Conservation (phyloP, 1,140 invertebrate genomes). For the Brachionus koreanus region DNA sequence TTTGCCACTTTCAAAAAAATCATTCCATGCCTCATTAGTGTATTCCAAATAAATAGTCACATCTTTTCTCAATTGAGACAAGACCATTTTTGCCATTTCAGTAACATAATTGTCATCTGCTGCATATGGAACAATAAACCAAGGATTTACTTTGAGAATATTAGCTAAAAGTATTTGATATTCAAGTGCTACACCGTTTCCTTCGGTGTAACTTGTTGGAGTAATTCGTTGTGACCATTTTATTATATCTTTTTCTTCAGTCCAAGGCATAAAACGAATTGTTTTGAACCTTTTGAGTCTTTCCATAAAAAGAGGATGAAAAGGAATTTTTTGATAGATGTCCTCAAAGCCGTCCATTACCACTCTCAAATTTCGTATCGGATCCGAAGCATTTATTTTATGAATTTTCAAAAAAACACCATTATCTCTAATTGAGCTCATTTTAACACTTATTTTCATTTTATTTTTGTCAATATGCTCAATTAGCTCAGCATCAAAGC, state of each 20-base stretch:
- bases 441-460: constrained; percentile 45
- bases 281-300: constrained; percentile 48
- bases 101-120: constrained; percentile 48
- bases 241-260: neutral
- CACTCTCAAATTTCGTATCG: constrained; percentile 49
- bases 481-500: constrained; percentile 42
- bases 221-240: constrained; percentile 11
- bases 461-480: constrained; percentile 48
- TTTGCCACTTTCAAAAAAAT: constrained; percentile 48
- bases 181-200: constrained; percentile 48
- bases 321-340: constrained; percentile 49
- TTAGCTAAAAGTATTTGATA: constrained; percentile 48
- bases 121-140: constrained; percentile 50
- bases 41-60: constrained; percentile 49
- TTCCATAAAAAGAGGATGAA: constrained; percentile 49
- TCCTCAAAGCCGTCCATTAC: constrained; percentile 49
- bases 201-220: constrained; percentile 46
- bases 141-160: constrained; percentile 48
- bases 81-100: constrained; percentile 47
- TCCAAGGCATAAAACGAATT: constrained; percentile 48
- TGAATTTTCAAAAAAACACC: constrained; percentile 47
- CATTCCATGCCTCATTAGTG: constrained; percentile 52
- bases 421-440: constrained; percentile 42
- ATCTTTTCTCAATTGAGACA: constrained; percentile 20
- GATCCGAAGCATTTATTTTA: constrained; percentile 48